These are phyloP conservation scores for Chrysodeixis includens DNA, from an alignment of 2,888 invertebrate genomes.

Conservation along the genomic window DNA sequence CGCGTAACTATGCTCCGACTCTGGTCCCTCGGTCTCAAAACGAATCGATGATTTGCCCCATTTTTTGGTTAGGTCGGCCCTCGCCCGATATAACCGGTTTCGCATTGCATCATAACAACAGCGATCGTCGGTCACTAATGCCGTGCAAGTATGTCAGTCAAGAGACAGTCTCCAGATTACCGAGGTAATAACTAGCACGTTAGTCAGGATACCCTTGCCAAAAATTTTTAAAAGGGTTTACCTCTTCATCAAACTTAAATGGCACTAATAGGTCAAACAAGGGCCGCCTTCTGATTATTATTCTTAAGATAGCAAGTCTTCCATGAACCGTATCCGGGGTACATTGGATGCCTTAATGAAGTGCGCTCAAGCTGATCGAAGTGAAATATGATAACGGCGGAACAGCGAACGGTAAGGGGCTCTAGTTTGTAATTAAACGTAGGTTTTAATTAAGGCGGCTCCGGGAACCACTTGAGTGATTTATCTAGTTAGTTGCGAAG, in stretches of 20 bases:
- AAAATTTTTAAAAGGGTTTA: neutral
- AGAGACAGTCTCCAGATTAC: neutral
- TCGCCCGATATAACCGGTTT: conserved; percentile 58
- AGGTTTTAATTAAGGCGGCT: conserved; percentile 72
- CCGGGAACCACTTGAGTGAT: conserved; percentile 60
- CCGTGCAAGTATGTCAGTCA: conserved; percentile 5
- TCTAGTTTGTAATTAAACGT: conserved; percentile 74
- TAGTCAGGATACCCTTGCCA: too few species aligned
- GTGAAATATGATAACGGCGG: conserved; percentile 33
- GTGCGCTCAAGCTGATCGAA: conserved; percentile 47
- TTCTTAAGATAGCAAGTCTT: conserved; percentile 13
- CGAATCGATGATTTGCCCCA: conserved; percentile 64
- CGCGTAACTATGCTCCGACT: conserved; percentile 67
- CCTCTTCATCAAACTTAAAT: neutral
- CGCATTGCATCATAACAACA: conserved; percentile 42
- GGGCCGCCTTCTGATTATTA: neutral
- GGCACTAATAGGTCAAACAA: neutral
- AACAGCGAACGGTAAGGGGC: conserved; percentile 31
- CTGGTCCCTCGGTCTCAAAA: conserved; percentile 53
- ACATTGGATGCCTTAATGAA: conserved; percentile 58
- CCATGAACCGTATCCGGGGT: conserved; percentile 16
- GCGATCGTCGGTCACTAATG: conserved; percentile 28
- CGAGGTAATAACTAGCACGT: too few species aligned
- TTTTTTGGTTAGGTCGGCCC: conserved; percentile 66
- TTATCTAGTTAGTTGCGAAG: conserved; percentile 64